These are phyloP conservation scores for Homarus gammarus DNA, from an alignment of 2,888 invertebrate species.

Conservation along the genomic window DNA sequence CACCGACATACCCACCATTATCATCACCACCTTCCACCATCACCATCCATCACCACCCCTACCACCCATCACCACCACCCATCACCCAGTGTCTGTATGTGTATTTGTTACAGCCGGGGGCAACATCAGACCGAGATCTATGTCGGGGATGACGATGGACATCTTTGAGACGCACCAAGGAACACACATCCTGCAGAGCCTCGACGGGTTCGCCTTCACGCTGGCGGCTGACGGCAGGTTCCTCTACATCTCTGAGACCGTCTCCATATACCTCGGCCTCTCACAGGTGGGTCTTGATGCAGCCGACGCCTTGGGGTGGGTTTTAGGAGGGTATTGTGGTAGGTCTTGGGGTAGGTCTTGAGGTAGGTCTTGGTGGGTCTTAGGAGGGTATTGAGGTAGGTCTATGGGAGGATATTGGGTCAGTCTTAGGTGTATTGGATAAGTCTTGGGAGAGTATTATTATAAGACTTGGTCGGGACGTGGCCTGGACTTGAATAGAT, in stretches of 20 bases:
- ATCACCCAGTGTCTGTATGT: background rate
- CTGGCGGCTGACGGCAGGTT: constrained; percentile 97
- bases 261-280: constrained; percentile 99
- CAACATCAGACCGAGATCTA: constrained; percentile 57
- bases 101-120: constrained; percentile 12
- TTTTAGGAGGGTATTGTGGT: too few relatives aligned
- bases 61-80: background rate
- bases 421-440: too few relatives aligned
- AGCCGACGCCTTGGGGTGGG: background rate
- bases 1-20: too few relatives aligned
- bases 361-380: too few relatives aligned
- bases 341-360: too few relatives aligned
- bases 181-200: constrained; percentile 97
- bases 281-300: constrained; percentile 90
- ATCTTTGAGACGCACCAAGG: constrained; percentile 98
- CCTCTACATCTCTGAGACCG: constrained; percentile 99
- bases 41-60: too few relatives aligned
- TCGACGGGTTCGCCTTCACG: constrained; percentile 98
- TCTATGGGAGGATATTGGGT: background rate
- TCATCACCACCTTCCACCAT: too few relatives aligned
- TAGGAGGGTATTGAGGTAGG: background rate
- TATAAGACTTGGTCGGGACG: too few relatives aligned
- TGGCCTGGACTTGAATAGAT: too few relatives aligned
- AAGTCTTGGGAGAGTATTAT: too few relatives aligned
- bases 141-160: constrained; percentile 84